Percentiles rank a stretch among this genome's conserved stretches.
These are phyloP conservation scores for Serinus canaria DNA, from an alignment of 2,113 vertebrate genomes.

Conservation along the genomic window DNA sequence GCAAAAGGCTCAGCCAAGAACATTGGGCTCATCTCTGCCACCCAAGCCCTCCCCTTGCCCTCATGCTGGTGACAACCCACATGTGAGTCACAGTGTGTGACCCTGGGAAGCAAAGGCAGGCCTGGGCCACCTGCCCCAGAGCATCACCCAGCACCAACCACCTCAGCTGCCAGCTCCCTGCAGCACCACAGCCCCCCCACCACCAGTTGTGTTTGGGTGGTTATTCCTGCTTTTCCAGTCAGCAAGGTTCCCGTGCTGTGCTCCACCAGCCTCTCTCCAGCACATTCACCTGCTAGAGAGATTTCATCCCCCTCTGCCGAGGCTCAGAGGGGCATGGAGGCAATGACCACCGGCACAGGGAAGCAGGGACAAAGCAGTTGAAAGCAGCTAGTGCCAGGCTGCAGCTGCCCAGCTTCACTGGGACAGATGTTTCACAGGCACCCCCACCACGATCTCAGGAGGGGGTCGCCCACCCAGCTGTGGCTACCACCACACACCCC, in stretches of 20 bases:
- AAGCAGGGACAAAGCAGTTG: background rate
- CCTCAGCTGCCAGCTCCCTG: background rate
- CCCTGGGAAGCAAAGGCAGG: background rate
- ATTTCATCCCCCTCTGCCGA: background rate
- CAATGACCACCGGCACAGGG: background rate
- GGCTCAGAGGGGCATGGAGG: background rate
- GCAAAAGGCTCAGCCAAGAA: background rate
- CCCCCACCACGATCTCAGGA: rapidly evolving
- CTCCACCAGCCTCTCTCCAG: background rate
- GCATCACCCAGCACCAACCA: background rate
- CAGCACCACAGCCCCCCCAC: background rate
- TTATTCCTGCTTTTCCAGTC: slow-evolving; percentile 57
- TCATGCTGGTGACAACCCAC: rapidly evolving
- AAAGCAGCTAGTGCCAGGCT: background rate
- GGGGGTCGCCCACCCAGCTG: background rate
- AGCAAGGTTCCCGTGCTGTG: rapidly evolving
- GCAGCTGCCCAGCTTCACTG: background rate
- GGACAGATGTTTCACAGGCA: background rate
- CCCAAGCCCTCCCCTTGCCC: background rate
- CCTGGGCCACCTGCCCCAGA: background rate
- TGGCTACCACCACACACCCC: background rate
- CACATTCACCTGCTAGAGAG: background rate
- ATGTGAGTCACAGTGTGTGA: rapidly evolving
- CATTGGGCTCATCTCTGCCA: background rate
- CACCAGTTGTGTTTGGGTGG: background rate